Base-by-base conservation (phyloP, 2,888 invertebrate species). In the Diarsia mendica region DNA sequence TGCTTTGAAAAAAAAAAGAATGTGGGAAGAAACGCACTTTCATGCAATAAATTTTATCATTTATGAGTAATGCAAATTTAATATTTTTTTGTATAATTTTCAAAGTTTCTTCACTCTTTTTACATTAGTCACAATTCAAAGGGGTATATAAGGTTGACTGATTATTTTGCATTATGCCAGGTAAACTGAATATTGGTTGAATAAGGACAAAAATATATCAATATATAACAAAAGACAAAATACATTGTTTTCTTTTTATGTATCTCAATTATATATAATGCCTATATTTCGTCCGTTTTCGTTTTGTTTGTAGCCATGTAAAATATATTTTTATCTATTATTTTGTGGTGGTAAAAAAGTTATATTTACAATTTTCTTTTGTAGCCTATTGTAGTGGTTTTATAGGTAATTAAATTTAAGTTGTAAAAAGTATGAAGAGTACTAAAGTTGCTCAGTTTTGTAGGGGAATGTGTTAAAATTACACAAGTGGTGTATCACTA, bases 381-480 rank as follows among this genome's bases (percentile, higher is more conserved):
- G 87, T 93, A 94, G 91, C 90, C 89, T 92, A 89, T 92, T 90
- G 89, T 93, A 92, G 90, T 92, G 93, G 91, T 92, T 92, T 93
- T 91, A 91, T 92, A 92, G 91, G 87, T 91, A 89, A 90, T 91
- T 91, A 92, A 92, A 93, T 93, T 93, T 92, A 93, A 93, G 93
- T 94, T 94, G 94, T 94, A 93, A 89, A 92, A 92, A 90, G 90
- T 92, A 92, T 92, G 90, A 89, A 88, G 90, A 90, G 89, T 91
- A 89, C 89, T 90, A 89, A 86, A 88, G 89, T 92, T 92, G 92
- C 93, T 93, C 92, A 91, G 88, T 81, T 88, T 88, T 88, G 74
- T 88, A 89, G 87, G 79, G 84, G 81, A 87, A 85, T 89, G 77
- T 87, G 82, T 88, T 87, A 77, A 84, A 87, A 87, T 84, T 87